Conservation (phyloP, 2,888 invertebrate genomes). For the Synanthedon formicaeformis region DNA sequence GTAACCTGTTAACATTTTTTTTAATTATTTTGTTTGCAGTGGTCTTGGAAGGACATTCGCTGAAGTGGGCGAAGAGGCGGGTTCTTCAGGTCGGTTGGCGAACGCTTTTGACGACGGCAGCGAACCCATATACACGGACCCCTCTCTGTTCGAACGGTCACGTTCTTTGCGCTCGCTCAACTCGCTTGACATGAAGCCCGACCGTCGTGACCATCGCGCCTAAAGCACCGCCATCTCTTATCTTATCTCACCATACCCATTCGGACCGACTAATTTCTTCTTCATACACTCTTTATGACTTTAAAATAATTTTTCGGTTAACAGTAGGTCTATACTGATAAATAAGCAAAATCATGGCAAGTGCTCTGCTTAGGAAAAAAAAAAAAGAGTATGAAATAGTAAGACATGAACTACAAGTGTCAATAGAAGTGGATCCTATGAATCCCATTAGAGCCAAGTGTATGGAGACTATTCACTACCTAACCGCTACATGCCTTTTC, state of each 20-base stretch:
- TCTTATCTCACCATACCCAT: not conserved
- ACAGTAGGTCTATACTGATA: too few relatives aligned
- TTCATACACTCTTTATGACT: not conserved
- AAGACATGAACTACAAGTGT: too few relatives aligned
- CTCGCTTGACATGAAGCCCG: slow-evolving; percentile 70
- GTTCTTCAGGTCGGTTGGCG: slow-evolving; percentile 57
- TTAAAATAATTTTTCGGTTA: too few relatives aligned
- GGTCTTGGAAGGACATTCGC: slow-evolving; percentile 55
- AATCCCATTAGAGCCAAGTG: too few relatives aligned
- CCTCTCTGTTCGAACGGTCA: slow-evolving; percentile 88
- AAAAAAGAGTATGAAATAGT: too few relatives aligned
- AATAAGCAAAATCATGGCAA: too few relatives aligned
- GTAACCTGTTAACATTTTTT: too few relatives aligned
- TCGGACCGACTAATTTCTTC: too few relatives aligned
- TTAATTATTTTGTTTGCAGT: slow-evolving; percentile 22
- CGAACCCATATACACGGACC: slow-evolving; percentile 94
- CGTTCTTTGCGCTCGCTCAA: slow-evolving; percentile 77
- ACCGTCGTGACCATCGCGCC: slow-evolving; percentile 52
- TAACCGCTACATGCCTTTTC: too few relatives aligned
- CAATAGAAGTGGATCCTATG: too few relatives aligned
- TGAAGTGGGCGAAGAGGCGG: slow-evolving; percentile 57
- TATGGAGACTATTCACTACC: too few relatives aligned
- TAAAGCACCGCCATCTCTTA: slow-evolving; percentile 24
- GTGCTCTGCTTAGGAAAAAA: too few relatives aligned
- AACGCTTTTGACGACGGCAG: slow-evolving; percentile 86